A percentile compares a stretch with the other conserved stretches of the same genome.
Evolutionary conservation across 2,113 vertebrate genomes (phyloP).

Genomic region (Crotophaga sulcirostris): DNA sequence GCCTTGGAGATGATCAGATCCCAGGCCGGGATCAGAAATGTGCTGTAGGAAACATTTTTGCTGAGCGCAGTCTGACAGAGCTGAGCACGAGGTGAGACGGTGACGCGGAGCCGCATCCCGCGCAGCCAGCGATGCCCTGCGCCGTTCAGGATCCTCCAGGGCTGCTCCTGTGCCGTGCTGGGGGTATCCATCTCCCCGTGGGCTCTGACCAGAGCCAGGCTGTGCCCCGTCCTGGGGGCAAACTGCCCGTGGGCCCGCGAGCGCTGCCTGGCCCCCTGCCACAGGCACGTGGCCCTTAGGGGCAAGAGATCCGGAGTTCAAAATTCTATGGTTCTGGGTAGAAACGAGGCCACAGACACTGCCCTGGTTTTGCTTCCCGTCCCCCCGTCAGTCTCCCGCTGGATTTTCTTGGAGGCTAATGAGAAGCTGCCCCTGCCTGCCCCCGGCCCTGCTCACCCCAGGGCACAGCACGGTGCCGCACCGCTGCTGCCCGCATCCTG

Average conservation of each 20-base stretch:
- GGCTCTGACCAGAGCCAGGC: not conserved
- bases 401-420: not conserved
- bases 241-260: not conserved
- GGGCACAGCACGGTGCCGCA: too few species aligned
- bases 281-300: accelerated
- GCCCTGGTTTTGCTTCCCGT: not conserved
- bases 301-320: not conserved
- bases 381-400: accelerated
- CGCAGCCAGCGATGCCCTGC: not conserved
- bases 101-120: not conserved
- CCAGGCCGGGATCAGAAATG: not conserved
- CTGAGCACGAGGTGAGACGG: not conserved
- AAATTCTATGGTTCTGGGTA: not conserved
- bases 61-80: not conserved
- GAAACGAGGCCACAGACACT: not conserved
- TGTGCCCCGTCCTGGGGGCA: not conserved
- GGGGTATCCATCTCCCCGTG: not conserved
- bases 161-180: not conserved
- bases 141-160: not conserved
- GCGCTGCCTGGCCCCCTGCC: not conserved
- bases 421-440: too few species aligned
- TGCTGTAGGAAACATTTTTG: not conserved
- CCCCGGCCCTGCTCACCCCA: accelerated
- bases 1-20: not conserved
- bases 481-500: accelerated